Evolutionary conservation across 2,797 vertebrate species (phyloP).

Genomic region (Lerista edwardsae): DNA sequence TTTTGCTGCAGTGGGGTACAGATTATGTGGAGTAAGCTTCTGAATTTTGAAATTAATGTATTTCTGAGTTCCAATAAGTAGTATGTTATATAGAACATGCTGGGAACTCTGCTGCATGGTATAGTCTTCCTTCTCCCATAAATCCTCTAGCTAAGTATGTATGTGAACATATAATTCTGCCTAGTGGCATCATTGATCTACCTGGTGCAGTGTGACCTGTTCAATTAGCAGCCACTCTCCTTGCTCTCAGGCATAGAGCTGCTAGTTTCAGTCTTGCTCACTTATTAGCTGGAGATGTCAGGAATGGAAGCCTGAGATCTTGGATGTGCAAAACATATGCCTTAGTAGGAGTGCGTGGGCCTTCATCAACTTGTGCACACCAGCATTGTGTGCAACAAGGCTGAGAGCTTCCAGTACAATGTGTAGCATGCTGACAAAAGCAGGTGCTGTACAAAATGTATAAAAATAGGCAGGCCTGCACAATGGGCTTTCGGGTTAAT

Average conservation of each 20-base stretch:
- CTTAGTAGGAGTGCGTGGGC: background rate
- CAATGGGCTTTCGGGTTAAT: background rate
- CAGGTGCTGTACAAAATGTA: background rate
- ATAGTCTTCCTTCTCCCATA: background rate
- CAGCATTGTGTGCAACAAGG: background rate
- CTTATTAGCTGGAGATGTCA: background rate
- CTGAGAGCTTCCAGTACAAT: background rate
- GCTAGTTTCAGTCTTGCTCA: background rate
- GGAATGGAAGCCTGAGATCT: background rate
- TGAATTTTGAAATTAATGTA: background rate
- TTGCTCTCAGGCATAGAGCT: background rate
- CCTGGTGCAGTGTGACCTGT: background rate
- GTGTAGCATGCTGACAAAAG: background rate
- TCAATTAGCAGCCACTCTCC: background rate
- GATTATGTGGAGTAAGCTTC: background rate
- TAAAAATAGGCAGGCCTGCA: background rate
- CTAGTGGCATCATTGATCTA: background rate
- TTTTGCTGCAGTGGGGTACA: background rate
- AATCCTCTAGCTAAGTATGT: background rate
- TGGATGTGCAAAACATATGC: background rate
- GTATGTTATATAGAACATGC: background rate
- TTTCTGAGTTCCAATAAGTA: background rate
- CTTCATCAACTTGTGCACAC: background rate
- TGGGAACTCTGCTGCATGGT: background rate
- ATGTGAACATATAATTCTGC: background rate